Percentiles rank a stretch among this genome's conserved stretches.
Conservation (phyloP, 2,888 invertebrate species). For the Hemaris fuciformis region DNA sequence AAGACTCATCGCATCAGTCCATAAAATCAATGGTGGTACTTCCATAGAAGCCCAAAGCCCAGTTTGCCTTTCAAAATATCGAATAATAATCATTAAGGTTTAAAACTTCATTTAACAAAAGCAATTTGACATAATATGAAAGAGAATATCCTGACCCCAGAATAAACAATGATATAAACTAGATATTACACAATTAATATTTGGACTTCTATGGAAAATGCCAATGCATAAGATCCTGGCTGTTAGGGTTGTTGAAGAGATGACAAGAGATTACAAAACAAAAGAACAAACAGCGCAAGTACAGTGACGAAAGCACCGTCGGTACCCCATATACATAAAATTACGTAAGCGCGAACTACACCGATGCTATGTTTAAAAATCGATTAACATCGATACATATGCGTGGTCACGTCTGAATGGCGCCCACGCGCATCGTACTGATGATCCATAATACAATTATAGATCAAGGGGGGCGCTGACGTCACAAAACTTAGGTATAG, state of each 20-base stretch:
- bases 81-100: too few relatives aligned
- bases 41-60: too few relatives aligned
- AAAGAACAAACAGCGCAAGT: neutral
- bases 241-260: neutral
- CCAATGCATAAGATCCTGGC: too few relatives aligned
- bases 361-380: conserved; percentile 66
- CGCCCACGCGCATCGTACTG: conserved; percentile 74
- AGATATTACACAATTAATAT: too few relatives aligned
- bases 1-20: too few relatives aligned
- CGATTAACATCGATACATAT: conserved; percentile 71
- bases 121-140: too few relatives aligned
- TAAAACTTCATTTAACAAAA: too few relatives aligned
- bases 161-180: too few relatives aligned
- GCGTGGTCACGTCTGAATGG: conserved; percentile 72
- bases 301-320: conserved; percentile 4
- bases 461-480: conserved; percentile 46
- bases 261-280: neutral
- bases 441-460: conserved; percentile 78
- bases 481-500: neutral
- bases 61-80: too few relatives aligned
- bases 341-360: conserved; percentile 52
- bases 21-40: too few relatives aligned
- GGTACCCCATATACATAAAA: conserved; percentile 38
- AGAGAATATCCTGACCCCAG: too few relatives aligned
- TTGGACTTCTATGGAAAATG: too few relatives aligned